Percentiles rank a stretch among this genome's conserved stretches.
These are phyloP conservation scores for Acanthosepion lycidas DNA, from an alignment of 2,888 invertebrate species.

Conservation along the genomic window DNA sequence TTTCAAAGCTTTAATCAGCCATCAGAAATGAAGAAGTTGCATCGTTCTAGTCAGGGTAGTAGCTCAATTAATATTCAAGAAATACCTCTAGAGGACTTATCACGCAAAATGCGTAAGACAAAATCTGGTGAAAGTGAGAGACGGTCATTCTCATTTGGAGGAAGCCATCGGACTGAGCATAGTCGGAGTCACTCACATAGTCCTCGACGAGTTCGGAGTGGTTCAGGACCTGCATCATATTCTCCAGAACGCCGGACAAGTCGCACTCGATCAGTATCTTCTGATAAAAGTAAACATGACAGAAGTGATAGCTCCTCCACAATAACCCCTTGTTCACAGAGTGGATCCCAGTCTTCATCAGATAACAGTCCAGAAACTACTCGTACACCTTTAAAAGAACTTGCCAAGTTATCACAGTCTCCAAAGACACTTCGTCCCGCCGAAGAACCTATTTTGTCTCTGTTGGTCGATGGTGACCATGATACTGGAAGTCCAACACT, in stretches of 20 bases:
- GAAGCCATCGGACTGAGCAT: conserved; percentile 55
- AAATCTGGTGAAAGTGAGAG: conserved; percentile 52
- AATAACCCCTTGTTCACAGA: conserved; percentile 46
- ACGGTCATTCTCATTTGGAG: conserved; percentile 45
- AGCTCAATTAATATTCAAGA: conserved; percentile 63
- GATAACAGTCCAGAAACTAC: conserved; percentile 53
- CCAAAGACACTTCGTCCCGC: conserved; percentile 69
- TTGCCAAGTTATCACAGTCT: conserved; percentile 54
- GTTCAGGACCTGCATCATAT: conserved; percentile 50
- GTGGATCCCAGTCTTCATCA: conserved; percentile 52
- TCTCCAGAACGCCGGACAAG: conserved; percentile 47
- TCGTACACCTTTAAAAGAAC: conserved; percentile 49
- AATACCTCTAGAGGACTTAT: conserved; percentile 74
- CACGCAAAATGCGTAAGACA: conserved; percentile 57
- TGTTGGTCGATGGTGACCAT: conserved; percentile 56
- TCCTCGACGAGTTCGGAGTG: conserved; percentile 59
- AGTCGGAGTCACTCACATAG: conserved; percentile 63
- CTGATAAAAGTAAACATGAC: conserved; percentile 47
- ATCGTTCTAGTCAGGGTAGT: conserved; percentile 24
- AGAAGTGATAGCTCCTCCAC: conserved; percentile 49
- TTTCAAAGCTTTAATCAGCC: conserved; percentile 67
- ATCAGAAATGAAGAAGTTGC: conserved; percentile 47
- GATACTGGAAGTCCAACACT: conserved; percentile 60
- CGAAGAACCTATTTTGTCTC: conserved; percentile 63
- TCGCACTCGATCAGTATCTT: conserved; percentile 57